Percentiles rank a stretch among this genome's conserved stretches.
Conservation (phyloP, 2,888 invertebrate genomes). For the Synanthedon tipuliformis region DNA sequence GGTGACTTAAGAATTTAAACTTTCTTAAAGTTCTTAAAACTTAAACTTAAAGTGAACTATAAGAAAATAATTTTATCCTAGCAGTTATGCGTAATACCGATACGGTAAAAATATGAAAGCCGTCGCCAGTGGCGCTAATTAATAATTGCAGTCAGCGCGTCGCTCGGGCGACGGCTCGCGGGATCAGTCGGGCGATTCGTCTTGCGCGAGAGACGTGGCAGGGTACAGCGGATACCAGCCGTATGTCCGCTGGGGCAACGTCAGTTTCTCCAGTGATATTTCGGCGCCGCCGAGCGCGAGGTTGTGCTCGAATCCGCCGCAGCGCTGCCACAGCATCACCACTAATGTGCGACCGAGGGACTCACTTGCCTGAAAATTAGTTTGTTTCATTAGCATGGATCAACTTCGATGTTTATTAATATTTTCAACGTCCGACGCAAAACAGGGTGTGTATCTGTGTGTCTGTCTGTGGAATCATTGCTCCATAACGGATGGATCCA, state of each 20-base stretch:
- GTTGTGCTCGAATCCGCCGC: conserved; percentile 89
- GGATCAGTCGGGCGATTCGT: conserved; percentile 69
- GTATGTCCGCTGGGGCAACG: conserved; percentile 82
- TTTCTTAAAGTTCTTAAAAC: no score
- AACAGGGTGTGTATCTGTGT: no score
- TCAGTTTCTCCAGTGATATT: conserved; percentile 84
- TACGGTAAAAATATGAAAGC: conserved; percentile 16
- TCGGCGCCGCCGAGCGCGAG: conserved; percentile 84
- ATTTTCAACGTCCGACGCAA: no score
- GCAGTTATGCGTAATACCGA: background rate
- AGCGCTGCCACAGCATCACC: conserved; percentile 93
- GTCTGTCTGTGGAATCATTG: no score
- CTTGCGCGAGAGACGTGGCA: conserved; percentile 81
- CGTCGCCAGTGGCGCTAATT: conserved; percentile 42
- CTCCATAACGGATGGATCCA: no score
- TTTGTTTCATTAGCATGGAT: no score
- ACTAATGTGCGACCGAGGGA: conserved; percentile 84
- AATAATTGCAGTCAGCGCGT: conserved; percentile 27
- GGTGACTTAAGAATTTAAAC: no score
- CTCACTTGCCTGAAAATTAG: conserved; percentile 71
- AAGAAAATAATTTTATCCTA: background rate
- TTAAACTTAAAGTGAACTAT: no score
- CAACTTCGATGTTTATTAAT: no score
- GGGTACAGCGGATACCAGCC: conserved; percentile 95
- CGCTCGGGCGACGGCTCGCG: conserved; percentile 67